Evolutionary conservation across 2,888 invertebrate species (phyloP), one percentile per base, ranked within the genome.

Genomic region (Drosophila yooni): DNA sequence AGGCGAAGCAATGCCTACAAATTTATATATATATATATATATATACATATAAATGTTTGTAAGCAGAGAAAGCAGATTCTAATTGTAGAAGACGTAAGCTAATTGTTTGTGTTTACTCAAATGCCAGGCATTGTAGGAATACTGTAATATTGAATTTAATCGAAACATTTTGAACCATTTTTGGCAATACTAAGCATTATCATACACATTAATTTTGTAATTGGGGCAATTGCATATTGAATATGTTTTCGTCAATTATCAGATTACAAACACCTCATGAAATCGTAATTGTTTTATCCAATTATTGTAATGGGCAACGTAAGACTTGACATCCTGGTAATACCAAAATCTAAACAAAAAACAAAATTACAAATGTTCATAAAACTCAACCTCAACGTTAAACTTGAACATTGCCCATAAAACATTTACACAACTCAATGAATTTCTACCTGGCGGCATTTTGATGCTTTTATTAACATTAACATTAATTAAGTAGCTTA

Each of bases 391-490:
- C 18, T 18, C 4, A 21, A 33, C 27, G 6, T n/a, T 10, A 36
- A 36, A 3, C 18, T 36, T 36, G 27, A 53, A 50, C 54, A 63
- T 46, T 63, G 25, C 36, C 38, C 29, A 36, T 38, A 46, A 60
- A 40, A 50, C n/a, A 15, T 38, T n/a, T 13, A 57, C 33, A 36
- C 21, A 63, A 76, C 51, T 25, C 15, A 51, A 70, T 56, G 52
- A 72, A 68, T 73, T 76, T 75, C 18, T 40, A 56, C 46, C 51
- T 59, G 46, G 36, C n/a, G 48, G 66, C 66, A 56, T 66, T 57
- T 68, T n/a, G 15, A 69, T 69, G 74, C 74, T 71, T 78, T 75
- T 75, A 72, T 63, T 52, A 68, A 54, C 40, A 27, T 48, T 51
- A 60, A 57, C 36, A 27, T 48, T 51, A 60, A 57, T 62, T 56